Evolutionary conservation across 53 echinoderm and acorn worm genomes (phyloP), one percentile per base, ranked within the genome.

Genomic region (Pentamera pediparva): DNA sequence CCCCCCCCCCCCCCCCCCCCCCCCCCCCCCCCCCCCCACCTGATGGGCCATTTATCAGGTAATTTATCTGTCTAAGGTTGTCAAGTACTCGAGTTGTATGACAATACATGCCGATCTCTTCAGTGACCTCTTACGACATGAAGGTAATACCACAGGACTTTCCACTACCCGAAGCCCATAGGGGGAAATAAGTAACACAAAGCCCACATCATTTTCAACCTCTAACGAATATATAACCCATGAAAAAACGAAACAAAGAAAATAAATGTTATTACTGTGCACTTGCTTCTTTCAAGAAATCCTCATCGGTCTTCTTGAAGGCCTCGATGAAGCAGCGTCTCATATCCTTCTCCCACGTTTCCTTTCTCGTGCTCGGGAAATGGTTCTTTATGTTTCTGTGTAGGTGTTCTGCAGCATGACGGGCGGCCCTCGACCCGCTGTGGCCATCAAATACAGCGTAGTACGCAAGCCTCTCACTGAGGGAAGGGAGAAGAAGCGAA

Each of bases 361-460:
- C 65, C 1, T 61, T 76, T 33, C 87, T 85, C 9, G 63, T 63
- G 59, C 82, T 81, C 20, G 95, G 95, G 37, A 95, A 95, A 28
- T 82, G 84, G 18, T 50, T 56, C 59, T 85, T 53, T 61, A 95
- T 67, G 30, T 87, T 81, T 52, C 52, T 38, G 45, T 95, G 95
- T 17, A 95, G 83, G 7, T 69, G 58, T 49, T 82, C 60, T 12
- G 95, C 85, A 9, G 90, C 95, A 37, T 84, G 82, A 52, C 37
- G 77, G 4, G 95, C 89, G 0, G 95, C 95, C 27, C 80, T 56
- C 5, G 82, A 69, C 6, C 95, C 95, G 24, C 90, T 74, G 85
- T 95, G 95, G 1, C 95, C 95, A 75, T 95, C 95, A 52, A 89
- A 95, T 12, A 95, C 90, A 15, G 87, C 95, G 75, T 85, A 95